These are phyloP conservation scores for Nettapus auritus DNA, from an alignment of 2,113 vertebrate genomes.

Conservation along the genomic window DNA sequence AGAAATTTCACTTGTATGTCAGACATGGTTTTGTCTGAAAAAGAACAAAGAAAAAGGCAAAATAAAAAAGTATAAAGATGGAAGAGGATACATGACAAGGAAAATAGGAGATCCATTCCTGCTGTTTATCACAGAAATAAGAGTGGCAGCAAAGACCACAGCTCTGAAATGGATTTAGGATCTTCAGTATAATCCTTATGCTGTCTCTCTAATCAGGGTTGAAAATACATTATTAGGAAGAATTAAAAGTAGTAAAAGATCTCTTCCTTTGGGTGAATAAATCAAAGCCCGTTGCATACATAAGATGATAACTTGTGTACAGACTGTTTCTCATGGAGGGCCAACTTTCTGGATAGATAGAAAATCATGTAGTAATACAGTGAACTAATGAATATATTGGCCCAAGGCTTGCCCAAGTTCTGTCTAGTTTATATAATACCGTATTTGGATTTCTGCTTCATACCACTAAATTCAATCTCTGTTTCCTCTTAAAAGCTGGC, in stretches of 20 bases:
- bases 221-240: background rate
- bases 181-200: background rate
- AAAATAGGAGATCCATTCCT: background rate
- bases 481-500: background rate
- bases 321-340: background rate
- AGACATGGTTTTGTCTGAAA: background rate
- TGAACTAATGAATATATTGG: background rate
- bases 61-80: background rate
- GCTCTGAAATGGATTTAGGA: background rate
- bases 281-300: background rate
- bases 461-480: background rate
- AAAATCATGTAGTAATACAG: background rate
- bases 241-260: background rate
- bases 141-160: background rate
- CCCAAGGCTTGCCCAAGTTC: background rate
- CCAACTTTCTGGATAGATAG: background rate
- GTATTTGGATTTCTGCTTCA: background rate
- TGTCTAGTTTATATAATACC: background rate
- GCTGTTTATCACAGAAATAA: background rate
- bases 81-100: background rate
- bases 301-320: background rate
- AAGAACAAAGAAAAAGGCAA: background rate
- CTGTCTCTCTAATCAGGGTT: background rate
- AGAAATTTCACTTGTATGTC: background rate
- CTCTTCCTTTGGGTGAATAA: background rate